A percentile compares a stretch with the other conserved stretches of the same genome.
Conservation (phyloP, 2,888 invertebrate species). For the Alentia gelatinosa region DNA sequence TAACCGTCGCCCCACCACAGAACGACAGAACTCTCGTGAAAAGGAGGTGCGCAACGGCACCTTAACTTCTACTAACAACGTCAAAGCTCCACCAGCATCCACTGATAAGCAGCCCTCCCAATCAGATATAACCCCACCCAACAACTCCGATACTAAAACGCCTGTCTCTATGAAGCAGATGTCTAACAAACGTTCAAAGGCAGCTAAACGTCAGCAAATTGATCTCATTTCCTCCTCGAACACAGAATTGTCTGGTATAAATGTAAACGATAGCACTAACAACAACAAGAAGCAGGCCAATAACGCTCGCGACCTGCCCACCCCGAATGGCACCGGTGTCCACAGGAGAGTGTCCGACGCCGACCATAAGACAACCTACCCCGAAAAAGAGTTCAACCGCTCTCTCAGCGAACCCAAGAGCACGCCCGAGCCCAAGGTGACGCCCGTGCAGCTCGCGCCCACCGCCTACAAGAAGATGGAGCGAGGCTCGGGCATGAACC, state of each 20-base stretch:
- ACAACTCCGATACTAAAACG: neutral
- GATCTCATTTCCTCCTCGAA: neutral
- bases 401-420: neutral
- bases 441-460: neutral
- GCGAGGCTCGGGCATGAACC: slow-evolving; percentile 25
- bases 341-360: slow-evolving; percentile 32
- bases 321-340: slow-evolving; percentile 3
- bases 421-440: neutral
- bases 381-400: neutral
- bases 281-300: neutral
- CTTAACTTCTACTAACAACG: neutral
- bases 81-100: neutral
- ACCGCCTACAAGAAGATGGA: neutral
- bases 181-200: slow-evolving; percentile 66
- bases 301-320: neutral
- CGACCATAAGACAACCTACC: neutral
- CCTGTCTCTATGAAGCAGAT: slow-evolving; percentile 59
- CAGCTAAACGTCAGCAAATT: slow-evolving; percentile 64
- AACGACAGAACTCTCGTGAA: slow-evolving; percentile 63
- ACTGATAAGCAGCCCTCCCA: neutral
- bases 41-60: slow-evolving; percentile 52
- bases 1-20: slow-evolving; percentile 61
- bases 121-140: neutral
- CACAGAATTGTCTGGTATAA: slow-evolving; percentile 29
- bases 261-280: slow-evolving; percentile 15